Evolutionary conservation across 1,140 invertebrate species (phyloP), one percentile per base, ranked within the genome.

Genomic region (Cyclina sinensis): DNA sequence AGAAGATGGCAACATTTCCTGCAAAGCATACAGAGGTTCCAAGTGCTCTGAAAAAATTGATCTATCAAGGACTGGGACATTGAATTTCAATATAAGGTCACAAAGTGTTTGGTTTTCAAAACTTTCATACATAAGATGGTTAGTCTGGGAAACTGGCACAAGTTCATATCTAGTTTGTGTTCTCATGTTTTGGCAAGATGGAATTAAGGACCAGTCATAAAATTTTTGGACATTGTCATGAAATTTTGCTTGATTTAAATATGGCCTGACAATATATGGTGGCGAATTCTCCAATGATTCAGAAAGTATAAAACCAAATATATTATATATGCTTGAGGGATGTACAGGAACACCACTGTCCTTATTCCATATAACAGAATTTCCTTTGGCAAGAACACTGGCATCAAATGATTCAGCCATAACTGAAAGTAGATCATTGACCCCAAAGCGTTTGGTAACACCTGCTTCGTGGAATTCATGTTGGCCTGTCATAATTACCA

Each of bases 151-250:
- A 62, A 81, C 37, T n/a, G 79, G 79, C n/a, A 37, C 37, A 14
- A 81, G 51, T 27, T 81, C 18, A 39, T 59, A n/a, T 7, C 4
- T 70, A 48, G 16, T 35, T 37, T 73, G n/a, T 39, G 9, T 24
- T 0, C 39, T 24, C 16, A 0, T 9, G 4, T 12, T 54, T 37
- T 0, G 21, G 11, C 43, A n/a, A 35, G 46, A 27, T 73, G 81
- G 81, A 3, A 84, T 27, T 12, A 84, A 43, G 14, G 62, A 18
- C 81, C 81, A 84, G 3, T 51, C 32, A 46, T 54, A 37, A 1
- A 84, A 39, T 18, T 30, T 9, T 39, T 32, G 3, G 1, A 84
- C 9, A 51, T 84, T 84, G 11, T 11, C 30, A 35, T 73, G 21
- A 32, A 84, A 37, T n/a, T n/a, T n/a, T n/a, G n/a, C n/a, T 5